Evolutionary conservation across 1,140 invertebrate species (phyloP).

Genomic region (Drosophila virilis): DNA sequence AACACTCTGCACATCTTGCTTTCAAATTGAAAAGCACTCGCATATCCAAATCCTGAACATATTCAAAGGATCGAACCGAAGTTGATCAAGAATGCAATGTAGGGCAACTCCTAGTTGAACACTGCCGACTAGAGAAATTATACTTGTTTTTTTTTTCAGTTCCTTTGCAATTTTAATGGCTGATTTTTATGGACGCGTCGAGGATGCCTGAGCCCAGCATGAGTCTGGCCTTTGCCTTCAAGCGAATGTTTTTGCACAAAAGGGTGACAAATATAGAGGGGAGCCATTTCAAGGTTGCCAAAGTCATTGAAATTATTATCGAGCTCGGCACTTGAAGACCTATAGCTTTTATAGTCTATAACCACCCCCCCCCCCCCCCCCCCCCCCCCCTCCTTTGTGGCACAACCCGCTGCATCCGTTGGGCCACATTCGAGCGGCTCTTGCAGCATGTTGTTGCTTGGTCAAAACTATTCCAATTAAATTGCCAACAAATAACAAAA

Average conservation of each 20-base stretch:
- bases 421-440: slow-evolving; percentile 14
- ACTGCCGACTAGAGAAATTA: not conserved
- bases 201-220: slow-evolving; percentile 29
- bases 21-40: too few species aligned
- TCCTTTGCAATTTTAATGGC: slow-evolving; percentile 64
- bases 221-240: slow-evolving; percentile 25
- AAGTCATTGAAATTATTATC: slow-evolving; percentile 28
- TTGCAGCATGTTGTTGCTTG: slow-evolving; percentile 64
- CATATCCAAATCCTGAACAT: too few species aligned
- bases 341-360: too few species aligned
- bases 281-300: slow-evolving; percentile 29
- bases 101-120: too few species aligned
- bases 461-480: slow-evolving; percentile 78
- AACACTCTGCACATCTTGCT: too few species aligned
- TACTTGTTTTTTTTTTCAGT: slow-evolving; percentile 23
- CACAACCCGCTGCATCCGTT: not conserved
- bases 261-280: not conserved
- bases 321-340: not conserved
- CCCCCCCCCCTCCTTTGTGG: not conserved
- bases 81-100: too few species aligned
- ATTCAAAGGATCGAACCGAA: too few species aligned
- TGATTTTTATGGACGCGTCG: slow-evolving; percentile 58
- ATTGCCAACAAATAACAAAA: slow-evolving; percentile 45
- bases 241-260: not conserved
- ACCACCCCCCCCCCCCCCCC: too few species aligned